Conservation (phyloP, 2,113 vertebrate species). For the Albula glossodonta region DNA sequence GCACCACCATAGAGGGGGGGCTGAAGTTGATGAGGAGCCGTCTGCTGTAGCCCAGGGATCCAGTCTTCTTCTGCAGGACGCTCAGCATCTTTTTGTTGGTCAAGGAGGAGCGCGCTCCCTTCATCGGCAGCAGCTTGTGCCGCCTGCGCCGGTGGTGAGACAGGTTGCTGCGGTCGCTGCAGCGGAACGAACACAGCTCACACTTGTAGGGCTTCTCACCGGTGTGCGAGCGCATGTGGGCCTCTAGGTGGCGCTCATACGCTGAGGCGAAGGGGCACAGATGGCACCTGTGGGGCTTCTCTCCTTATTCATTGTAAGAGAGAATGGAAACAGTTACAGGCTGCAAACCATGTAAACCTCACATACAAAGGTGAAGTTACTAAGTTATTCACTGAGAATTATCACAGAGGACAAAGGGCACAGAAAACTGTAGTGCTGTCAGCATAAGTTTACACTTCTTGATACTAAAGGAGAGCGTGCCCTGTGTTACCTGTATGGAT, state of each 20-base stretch:
- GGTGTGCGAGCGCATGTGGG: constrained; percentile 97
- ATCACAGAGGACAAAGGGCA: neutral
- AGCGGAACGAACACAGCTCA: constrained; percentile 96
- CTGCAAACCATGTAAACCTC: neutral
- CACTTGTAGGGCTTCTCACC: constrained; percentile 99
- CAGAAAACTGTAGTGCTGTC: neutral
- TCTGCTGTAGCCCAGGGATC: constrained; percentile 86
- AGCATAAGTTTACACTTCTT: neutral
- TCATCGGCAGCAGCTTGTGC: constrained; percentile 96
- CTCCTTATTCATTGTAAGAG: constrained; percentile 68
- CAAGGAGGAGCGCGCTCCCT: constrained; percentile 85
- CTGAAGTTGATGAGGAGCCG: constrained; percentile 90
- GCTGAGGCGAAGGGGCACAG: constrained; percentile 97
- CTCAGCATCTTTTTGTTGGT: constrained; percentile 96
- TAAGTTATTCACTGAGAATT: neutral
- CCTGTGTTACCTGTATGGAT: constrained; percentile 87
- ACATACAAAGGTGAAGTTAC: neutral
- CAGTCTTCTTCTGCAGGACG: constrained; percentile 91
- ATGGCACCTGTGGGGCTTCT: constrained; percentile 96
- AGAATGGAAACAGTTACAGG: neutral
- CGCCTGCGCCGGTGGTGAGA: constrained; percentile 95
- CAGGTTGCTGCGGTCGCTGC: constrained; percentile 96
- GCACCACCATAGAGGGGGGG: constrained; percentile 90
- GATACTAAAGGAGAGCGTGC: neutral
- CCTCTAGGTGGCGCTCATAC: constrained; percentile 96